Evolutionary conservation across 2,888 invertebrate species (phyloP).

Genomic region (Drosophila eohydei): DNA sequence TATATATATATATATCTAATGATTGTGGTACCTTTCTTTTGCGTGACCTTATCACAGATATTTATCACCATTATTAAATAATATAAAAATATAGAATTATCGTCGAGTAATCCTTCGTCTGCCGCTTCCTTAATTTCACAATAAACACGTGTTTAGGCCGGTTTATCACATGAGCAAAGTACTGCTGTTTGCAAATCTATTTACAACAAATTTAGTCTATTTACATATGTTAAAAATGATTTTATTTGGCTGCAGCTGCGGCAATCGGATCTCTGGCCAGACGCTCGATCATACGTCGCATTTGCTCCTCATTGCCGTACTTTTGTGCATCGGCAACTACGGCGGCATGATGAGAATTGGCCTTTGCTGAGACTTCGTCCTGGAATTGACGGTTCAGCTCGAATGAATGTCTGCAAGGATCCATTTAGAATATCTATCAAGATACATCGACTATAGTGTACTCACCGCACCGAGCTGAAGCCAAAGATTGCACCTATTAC

Average conservation of each 20-base stretch:
- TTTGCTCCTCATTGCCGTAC: conserved; percentile 87
- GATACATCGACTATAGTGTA: not conserved
- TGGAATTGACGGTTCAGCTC: conserved; percentile 85
- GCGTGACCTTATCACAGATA: not conserved
- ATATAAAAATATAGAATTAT: not conserved
- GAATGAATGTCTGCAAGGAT: conserved; percentile 86
- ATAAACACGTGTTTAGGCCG: not conserved
- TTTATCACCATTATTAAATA: not conserved
- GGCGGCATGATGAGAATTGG: conserved; percentile 86
- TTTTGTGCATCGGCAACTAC: conserved; percentile 86
- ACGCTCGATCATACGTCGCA: conserved; percentile 82
- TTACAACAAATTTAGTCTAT: conserved; percentile 14
- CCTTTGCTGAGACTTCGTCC: conserved; percentile 85
- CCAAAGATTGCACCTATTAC: conserved; percentile 87
- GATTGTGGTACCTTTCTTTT: not conserved
- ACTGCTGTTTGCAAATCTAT: conserved; percentile 1
- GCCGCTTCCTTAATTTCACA: no score
- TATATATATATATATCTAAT: not conserved
- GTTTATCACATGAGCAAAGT: not conserved
- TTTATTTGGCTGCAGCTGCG: conserved; percentile 44
- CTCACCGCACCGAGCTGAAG: conserved; percentile 87
- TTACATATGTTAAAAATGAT: not conserved
- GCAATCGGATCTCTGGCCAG: conserved; percentile 53
- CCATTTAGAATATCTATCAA: not conserved
- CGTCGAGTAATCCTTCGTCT: not conserved